Evolutionary conservation across 2,113 vertebrate genomes (phyloP), one percentile per base, ranked within the genome.

Genomic region (Gasterosteus nipponicus): DNA sequence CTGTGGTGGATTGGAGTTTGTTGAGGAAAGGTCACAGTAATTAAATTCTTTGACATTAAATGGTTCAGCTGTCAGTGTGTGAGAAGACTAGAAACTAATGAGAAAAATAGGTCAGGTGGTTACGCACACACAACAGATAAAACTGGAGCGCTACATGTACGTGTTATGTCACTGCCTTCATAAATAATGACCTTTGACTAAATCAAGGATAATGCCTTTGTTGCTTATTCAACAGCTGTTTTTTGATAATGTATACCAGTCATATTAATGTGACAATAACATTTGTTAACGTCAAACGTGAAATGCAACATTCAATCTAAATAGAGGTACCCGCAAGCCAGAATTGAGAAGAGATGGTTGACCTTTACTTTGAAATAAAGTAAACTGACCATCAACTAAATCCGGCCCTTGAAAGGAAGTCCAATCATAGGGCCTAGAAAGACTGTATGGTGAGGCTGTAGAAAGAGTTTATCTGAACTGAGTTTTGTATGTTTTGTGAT

Each of bases 1-100:
- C 80, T 78, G 64, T 26, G 39, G 60, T 51, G 75, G 78, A 75
- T 60, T 38, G 77, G 82, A 84, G 75, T 87, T 73, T 74, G 70
- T 72, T 49, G 81, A 49, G 57, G 72, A 91, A 93, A 93, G 90
- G 92, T 93, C 92, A 85, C 29, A 44, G 58, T 93, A 92, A 94
- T 94, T 93, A 93, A 87, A 92, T 91, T 89, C 74, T 42, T 53
- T 81, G 76, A 84, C 77, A 89, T 93, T 92, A 92, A 90, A 87
- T 82, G 78, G 77, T 86, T 89, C 80, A 83, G 76, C 78, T 85
- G 85, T 80, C 83, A 78, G 81, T 41, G 75, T 67, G 78, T 26
- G 69, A 81, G 63, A 86, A 71, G 74, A 90, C 85, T 75, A 78
- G 75, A 85, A 72, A 70, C 83, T 88, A 86, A 89, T 89, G 77